Base-by-base conservation (phyloP, 2,113 vertebrate genomes). In the Macrotis lagotis region DNA sequence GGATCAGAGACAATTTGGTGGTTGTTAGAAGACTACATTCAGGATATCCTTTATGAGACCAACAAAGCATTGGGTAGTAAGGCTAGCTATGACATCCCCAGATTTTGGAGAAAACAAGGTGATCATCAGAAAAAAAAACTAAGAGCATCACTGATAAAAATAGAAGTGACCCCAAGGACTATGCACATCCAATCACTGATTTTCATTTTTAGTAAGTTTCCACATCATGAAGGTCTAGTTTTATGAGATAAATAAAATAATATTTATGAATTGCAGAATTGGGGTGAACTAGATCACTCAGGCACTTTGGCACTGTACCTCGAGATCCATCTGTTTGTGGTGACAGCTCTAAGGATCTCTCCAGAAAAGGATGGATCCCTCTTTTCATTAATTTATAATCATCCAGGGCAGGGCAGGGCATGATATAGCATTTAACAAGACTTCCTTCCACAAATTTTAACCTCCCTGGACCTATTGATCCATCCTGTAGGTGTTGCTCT, bases 1-100 rank as follows among this genome's bases (percentile, higher is more conserved):
- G 99, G 99, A 37, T 99, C 99, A 3, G 99, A 99, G 28, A 99
- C 99, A 51, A 99, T 99, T 97, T 99, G 99, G 0, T 99, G 99
- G 98, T 99, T 99, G 98, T 99, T 99, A 0, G 99, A 99, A 12
- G 99, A 99, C 99, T 48, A 99, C 99, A 16, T 99, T 99, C 98
- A 99, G 96, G 51, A 99, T 99, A 28, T 99, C 99, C 98, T 99
- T 99, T 83, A 98, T 99, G 98, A 99, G 99, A 0, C 99, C 99
- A 25, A 99, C 99, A 55, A 99, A 99, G 8, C 98, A 98, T 0
- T 99, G 98, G 8, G 99, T 99, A 95, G 99, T 99, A 10, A 97
- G 97, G 50, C 99, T 99, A 28, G 31, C n/a, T 74, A 16, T 74
- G 5, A 14, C 19, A 19, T 16, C 37, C 37, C 31, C 66, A 74